Conservation (phyloP, 2,888 invertebrate species). For the Xylota segnis region DNA sequence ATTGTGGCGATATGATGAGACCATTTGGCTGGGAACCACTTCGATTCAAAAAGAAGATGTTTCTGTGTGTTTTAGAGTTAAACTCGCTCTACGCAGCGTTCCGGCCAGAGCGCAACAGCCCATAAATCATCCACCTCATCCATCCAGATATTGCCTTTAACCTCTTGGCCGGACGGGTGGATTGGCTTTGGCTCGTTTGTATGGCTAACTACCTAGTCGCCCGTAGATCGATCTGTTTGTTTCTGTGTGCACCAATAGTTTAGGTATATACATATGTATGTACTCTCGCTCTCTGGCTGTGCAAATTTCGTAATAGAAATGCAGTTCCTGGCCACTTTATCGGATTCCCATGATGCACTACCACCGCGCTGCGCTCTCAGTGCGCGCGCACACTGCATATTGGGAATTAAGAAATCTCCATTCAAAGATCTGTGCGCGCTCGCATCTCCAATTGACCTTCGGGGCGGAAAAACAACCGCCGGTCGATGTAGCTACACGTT, state of each 20-base stretch:
- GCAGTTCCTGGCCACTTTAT: constrained; percentile 74
- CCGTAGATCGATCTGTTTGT: constrained; percentile 70
- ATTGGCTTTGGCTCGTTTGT: constrained; percentile 52
- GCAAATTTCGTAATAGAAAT: constrained; percentile 71
- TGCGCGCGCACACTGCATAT: constrained; percentile 43
- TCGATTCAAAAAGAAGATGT: constrained; percentile 75
- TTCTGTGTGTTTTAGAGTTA: constrained; percentile 64
- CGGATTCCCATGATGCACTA: constrained; percentile 74
- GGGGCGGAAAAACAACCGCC: constrained; percentile 72
- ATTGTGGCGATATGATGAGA: constrained; percentile 71
- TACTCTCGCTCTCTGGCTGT: constrained; percentile 33
- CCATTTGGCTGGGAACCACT: constrained; percentile 76
- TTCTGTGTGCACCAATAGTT: constrained; percentile 34
- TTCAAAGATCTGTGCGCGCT: constrained; percentile 65
- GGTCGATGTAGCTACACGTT: constrained; percentile 62
- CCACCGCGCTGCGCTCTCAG: constrained; percentile 17
- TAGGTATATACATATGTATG: too few species aligned
- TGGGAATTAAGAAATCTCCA: constrained; percentile 76
- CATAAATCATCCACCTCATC: constrained; percentile 76
- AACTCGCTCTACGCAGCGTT: constrained; percentile 60
- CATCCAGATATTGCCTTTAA: constrained; percentile 77
- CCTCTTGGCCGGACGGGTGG: constrained; percentile 67
- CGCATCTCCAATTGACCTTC: constrained; percentile 76
- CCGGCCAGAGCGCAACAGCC: constrained; percentile 47
- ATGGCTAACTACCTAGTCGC: constrained; percentile 69